Percentiles rank a stretch among this genome's conserved stretches.
phyloP scores from a whole-genome alignment of 2,888 invertebrate species.

The Chrysomela aeneicollis region DNA sequence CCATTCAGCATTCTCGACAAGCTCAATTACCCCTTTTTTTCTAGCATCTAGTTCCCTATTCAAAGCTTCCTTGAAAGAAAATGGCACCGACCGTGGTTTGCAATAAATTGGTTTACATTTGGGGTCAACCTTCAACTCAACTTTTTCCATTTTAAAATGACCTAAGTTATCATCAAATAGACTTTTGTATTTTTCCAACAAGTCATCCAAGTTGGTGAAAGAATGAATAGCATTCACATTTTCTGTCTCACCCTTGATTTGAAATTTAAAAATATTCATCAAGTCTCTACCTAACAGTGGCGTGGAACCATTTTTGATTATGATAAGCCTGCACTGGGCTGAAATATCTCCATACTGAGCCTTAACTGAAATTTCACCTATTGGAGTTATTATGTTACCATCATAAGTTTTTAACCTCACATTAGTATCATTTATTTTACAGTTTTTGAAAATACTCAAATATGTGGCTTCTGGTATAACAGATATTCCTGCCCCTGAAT shows the following conservation, averaged over 20 bases:
- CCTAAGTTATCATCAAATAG: conserved; percentile 15
- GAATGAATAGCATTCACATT: conserved; percentile 10
- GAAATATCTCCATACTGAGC: conserved; percentile 17
- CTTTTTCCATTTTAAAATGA: conserved; percentile 15
- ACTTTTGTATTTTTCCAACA: conserved; percentile 15
- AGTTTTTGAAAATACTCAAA: conserved; percentile 16
- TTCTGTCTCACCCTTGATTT: conserved; percentile 6
- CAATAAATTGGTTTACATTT: conserved; percentile 19
- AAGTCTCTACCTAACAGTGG: conserved; percentile 26
- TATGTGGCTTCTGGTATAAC: conserved; percentile 22
- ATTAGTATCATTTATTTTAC: conserved; percentile 20
- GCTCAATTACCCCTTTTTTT: conserved; percentile 21
- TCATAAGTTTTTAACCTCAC: conserved; percentile 27
- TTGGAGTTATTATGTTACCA: conserved; percentile 23
- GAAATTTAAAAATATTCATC: conserved; percentile 18
- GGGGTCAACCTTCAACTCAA: conserved; percentile 19
- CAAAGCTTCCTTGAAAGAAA: conserved; percentile 23
- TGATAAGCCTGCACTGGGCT: conserved; percentile 20
- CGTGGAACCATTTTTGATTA: conserved; percentile 24
- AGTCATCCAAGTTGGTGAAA: neutral
- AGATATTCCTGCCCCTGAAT: conserved; percentile 30
- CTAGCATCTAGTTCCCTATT: conserved; percentile 23
- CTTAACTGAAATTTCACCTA: conserved; percentile 23
- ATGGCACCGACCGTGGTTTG: conserved; percentile 26
- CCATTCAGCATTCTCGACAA: conserved; percentile 23